Evolutionary conservation across 1,140 invertebrate species (phyloP).

Genomic region (Halotydeus destructor): DNA sequence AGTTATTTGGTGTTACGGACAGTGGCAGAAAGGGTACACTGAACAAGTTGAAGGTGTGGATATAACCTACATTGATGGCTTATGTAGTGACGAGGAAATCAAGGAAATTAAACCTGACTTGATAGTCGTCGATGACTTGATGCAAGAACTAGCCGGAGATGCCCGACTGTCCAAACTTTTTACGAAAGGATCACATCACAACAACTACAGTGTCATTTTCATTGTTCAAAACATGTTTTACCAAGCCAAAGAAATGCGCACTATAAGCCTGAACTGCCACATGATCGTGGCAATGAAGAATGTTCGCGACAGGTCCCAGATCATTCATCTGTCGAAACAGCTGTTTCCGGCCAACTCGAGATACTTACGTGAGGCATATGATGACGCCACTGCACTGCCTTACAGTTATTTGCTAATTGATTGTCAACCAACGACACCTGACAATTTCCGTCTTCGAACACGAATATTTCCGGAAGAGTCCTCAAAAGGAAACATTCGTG

Average conservation of each 20-base stretch:
- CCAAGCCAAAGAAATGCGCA: slow-evolving; percentile 22
- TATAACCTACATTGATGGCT: slow-evolving; percentile 2
- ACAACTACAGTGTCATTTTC: slow-evolving; percentile 25
- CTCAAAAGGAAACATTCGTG: too few relatives aligned
- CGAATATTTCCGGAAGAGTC: not conserved
- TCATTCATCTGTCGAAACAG: slow-evolving; percentile 21
- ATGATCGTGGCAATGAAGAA: slow-evolving; percentile 27
- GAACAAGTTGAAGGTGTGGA: not conserved
- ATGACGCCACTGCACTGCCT: slow-evolving; percentile 5
- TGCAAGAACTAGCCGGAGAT: slow-evolving; percentile 21
- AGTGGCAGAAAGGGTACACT: slow-evolving; percentile 3
- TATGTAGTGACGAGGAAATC: not conserved
- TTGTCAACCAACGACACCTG: slow-evolving; percentile 6
- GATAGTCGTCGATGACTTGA: slow-evolving; percentile 24
- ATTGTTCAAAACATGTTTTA: slow-evolving; percentile 26
- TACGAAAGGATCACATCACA: slow-evolving; percentile 24
- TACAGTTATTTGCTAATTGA: slow-evolving; percentile 8
- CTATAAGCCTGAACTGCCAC: slow-evolving; percentile 23
- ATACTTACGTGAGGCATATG: slow-evolving; percentile 24
- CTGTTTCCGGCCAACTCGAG: slow-evolving; percentile 22
- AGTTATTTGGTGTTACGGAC: slow-evolving; percentile 1
- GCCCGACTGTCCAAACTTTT: slow-evolving; percentile 23
- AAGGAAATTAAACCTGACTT: slow-evolving; percentile 5
- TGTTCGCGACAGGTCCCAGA: slow-evolving; percentile 24
- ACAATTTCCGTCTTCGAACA: slow-evolving; percentile 1